These are phyloP conservation scores for Crax fasciolata DNA, from an alignment of 2,797 vertebrate genomes.

Conservation along the genomic window DNA sequence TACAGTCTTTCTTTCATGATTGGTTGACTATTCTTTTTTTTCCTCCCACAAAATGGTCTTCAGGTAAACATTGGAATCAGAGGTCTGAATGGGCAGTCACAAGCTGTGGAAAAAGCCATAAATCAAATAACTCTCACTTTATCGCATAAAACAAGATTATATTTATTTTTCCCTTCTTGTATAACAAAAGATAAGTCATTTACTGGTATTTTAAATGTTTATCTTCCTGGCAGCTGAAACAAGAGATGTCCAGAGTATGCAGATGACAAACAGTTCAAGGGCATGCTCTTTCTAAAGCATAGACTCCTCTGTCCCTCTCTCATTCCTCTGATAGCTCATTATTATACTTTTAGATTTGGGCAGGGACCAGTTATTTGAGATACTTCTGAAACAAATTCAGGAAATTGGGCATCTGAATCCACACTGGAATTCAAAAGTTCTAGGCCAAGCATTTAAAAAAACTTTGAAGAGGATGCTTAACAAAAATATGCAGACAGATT, in stretches of 20 bases:
- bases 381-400: background rate
- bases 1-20: background rate
- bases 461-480: background rate
- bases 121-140: background rate
- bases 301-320: background rate
- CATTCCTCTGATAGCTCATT: background rate
- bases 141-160: background rate
- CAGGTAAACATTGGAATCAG: background rate
- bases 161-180: background rate
- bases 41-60: background rate
- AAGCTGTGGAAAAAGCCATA: background rate
- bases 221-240: background rate
- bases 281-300: background rate
- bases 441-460: slow-evolving; percentile 1
- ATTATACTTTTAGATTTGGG: background rate
- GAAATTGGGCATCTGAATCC: background rate
- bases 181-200: background rate
- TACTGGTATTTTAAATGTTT: background rate
- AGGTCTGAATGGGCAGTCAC: background rate
- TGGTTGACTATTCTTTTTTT: background rate
- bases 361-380: background rate
- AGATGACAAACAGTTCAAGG: background rate
- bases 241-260: background rate
- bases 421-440: background rate
- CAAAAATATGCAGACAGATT: background rate